A percentile compares a stretch with the other conserved stretches of the same genome.
These are phyloP conservation scores for Thunnus thynnus DNA, from an alignment of 2,113 vertebrate species.

Conservation along the genomic window DNA sequence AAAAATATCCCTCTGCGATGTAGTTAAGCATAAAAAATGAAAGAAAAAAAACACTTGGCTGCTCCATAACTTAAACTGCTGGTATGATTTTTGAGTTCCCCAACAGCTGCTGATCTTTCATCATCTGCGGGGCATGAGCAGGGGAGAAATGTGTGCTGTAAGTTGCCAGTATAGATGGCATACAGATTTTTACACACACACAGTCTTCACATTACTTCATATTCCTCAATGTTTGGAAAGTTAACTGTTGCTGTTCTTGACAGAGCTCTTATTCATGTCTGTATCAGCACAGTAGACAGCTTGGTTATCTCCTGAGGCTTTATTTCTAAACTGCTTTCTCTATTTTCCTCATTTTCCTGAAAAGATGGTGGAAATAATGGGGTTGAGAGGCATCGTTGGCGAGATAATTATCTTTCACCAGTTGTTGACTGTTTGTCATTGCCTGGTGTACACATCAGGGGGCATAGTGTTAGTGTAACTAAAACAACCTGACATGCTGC, in stretches of 20 bases:
- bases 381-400: slow-evolving; percentile 3
- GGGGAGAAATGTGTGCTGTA: neutral
- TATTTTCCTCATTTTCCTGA: slow-evolving; percentile 10
- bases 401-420: slow-evolving; percentile 44
- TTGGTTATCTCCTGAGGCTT: neutral
- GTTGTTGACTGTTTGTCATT: slow-evolving; percentile 39
- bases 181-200: neutral
- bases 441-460: slow-evolving; percentile 44
- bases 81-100: slow-evolving; percentile 12
- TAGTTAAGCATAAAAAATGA: neutral
- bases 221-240: neutral
- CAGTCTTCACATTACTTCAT: neutral
- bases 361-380: slow-evolving; percentile 4
- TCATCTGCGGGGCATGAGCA: neutral
- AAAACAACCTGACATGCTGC: slow-evolving; percentile 53
- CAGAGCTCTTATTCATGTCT: slow-evolving; percentile 1
- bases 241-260: slow-evolving; percentile 2
- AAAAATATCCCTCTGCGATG: neutral
- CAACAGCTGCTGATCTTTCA: slow-evolving; percentile 27
- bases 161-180: neutral
- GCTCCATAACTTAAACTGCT: neutral
- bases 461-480: slow-evolving; percentile 31
- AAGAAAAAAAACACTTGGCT: neutral
- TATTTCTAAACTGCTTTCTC: neutral
- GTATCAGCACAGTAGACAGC: neutral